Percentiles rank a stretch among this genome's conserved stretches.
phyloP scores from a whole-genome alignment of 2,888 invertebrate species.

The Andrena camellia region DNA sequence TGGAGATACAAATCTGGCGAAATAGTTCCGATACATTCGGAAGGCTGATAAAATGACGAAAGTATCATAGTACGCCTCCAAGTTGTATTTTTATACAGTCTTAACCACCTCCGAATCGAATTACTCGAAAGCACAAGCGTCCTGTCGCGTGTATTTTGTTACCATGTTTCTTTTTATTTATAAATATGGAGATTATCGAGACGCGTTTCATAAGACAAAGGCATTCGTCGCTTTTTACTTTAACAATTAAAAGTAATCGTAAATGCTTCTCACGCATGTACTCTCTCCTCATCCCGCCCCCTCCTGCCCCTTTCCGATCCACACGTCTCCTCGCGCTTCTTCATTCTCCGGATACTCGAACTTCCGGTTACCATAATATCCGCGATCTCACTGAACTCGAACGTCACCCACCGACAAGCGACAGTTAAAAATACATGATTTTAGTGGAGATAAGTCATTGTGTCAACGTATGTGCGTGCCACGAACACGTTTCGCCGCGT shows the following conservation, averaged over 20 bases:
- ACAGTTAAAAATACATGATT: slow-evolving; percentile 53
- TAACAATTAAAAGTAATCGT: slow-evolving; percentile 53
- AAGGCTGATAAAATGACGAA: slow-evolving; percentile 54
- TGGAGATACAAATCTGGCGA: slow-evolving; percentile 56
- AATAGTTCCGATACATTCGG: slow-evolving; percentile 36
- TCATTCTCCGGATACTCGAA: slow-evolving; percentile 19
- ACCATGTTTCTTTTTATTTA: slow-evolving; percentile 21
- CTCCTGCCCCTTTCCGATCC: slow-evolving; percentile 1
- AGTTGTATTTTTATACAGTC: slow-evolving; percentile 63
- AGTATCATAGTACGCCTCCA: slow-evolving; percentile 42
- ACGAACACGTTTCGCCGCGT: slow-evolving; percentile 29
- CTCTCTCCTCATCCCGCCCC: neutral
- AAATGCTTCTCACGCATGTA: slow-evolving; percentile 48
- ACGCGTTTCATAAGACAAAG: slow-evolving; percentile 54
- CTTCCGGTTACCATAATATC: slow-evolving; percentile 20
- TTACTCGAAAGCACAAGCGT: slow-evolving; percentile 47
- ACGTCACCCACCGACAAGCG: slow-evolving; percentile 15
- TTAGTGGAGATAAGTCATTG: slow-evolving; percentile 54
- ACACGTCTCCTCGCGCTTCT: slow-evolving; percentile 9
- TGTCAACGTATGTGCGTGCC: slow-evolving; percentile 51
- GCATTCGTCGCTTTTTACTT: slow-evolving; percentile 34
- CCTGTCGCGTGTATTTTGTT: slow-evolving; percentile 30
- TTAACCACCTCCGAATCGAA: slow-evolving; percentile 55
- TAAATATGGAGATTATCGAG: slow-evolving; percentile 62
- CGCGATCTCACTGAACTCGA: slow-evolving; percentile 40